Percentiles rank a stretch among this genome's conserved stretches.
phyloP scores from a whole-genome alignment of 2,113 vertebrate species.

The Rhinopomastus cyanomelas region DNA sequence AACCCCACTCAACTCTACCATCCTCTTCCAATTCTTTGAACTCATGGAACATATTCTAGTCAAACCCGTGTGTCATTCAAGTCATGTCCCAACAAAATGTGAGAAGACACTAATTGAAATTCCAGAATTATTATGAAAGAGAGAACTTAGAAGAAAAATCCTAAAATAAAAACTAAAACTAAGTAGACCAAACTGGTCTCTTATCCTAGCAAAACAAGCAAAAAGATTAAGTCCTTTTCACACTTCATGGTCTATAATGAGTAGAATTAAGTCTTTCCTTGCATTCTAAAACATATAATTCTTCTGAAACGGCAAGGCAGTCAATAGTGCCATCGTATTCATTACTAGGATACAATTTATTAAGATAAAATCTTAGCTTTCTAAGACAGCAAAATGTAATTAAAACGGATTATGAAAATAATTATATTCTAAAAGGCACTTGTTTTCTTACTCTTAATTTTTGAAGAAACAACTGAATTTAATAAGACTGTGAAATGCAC shows the following conservation, averaged over 20 bases:
- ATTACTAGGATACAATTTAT: constrained; percentile 64
- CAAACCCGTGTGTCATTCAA: not conserved
- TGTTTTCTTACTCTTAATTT: constrained; percentile 63
- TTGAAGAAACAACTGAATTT: constrained; percentile 53
- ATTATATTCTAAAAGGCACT: constrained; percentile 68
- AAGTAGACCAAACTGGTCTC: not conserved
- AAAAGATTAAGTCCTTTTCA: not conserved
- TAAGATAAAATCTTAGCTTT: constrained; percentile 64
- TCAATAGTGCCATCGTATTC: constrained; percentile 11
- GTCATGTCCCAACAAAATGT: not conserved
- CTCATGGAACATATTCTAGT: not conserved
- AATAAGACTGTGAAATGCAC: constrained; percentile 65
- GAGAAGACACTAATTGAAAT: not conserved
- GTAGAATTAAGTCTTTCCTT: not conserved
- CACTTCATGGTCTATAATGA: not conserved
- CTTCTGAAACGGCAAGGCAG: constrained; percentile 22
- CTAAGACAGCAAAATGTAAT: constrained; percentile 62
- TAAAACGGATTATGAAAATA: constrained; percentile 73
- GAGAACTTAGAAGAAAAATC: not conserved
- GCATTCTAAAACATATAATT: not conserved
- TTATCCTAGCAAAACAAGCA: not conserved
- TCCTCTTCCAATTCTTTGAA: not conserved
- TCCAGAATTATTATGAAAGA: not conserved
- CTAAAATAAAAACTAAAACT: not conserved
- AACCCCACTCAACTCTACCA: rapidly evolving